Conservation (phyloP, 2,888 invertebrate species). For the Ommatoiulus sabulosus region DNA sequence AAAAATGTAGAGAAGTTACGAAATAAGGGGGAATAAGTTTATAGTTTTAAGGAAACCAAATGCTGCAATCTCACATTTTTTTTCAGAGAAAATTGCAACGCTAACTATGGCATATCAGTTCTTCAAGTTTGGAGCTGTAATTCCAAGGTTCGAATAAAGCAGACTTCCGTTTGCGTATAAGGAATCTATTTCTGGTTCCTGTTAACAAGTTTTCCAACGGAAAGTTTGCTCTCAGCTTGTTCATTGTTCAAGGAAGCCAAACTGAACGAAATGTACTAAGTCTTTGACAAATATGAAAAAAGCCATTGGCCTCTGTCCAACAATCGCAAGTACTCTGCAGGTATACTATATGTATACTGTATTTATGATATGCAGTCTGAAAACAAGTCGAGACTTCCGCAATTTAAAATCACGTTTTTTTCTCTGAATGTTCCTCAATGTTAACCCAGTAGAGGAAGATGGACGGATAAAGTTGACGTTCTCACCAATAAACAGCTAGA, state of each 20-base stretch:
- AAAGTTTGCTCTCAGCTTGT: not conserved
- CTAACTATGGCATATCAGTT: not conserved
- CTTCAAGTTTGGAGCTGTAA: not conserved
- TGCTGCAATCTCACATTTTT: not conserved
- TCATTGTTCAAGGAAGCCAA: constrained; percentile 40
- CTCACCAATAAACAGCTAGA: not conserved
- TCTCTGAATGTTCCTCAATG: not conserved
- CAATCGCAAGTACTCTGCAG: not conserved
- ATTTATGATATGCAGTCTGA: not conserved
- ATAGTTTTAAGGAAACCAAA: not conserved
- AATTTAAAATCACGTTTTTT: not conserved
- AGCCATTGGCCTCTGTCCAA: constrained; percentile 35
- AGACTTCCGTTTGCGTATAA: constrained; percentile 8
- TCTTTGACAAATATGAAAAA: not conserved
- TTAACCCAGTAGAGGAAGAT: not conserved
- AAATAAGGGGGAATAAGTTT: not conserved
- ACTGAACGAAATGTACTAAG: not conserved
- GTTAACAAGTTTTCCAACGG: not conserved
- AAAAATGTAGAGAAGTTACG: not conserved
- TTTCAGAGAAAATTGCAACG: not conserved
- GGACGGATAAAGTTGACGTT: not conserved
- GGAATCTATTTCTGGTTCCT: constrained; percentile 4
- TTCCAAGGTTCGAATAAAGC: not conserved
- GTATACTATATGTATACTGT: not conserved
- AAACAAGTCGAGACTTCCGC: not conserved